Percentiles rank a stretch among this genome's conserved stretches.
phyloP scores from a whole-genome alignment of 2,797 vertebrate species.

The Coregonus sp. region DNA sequence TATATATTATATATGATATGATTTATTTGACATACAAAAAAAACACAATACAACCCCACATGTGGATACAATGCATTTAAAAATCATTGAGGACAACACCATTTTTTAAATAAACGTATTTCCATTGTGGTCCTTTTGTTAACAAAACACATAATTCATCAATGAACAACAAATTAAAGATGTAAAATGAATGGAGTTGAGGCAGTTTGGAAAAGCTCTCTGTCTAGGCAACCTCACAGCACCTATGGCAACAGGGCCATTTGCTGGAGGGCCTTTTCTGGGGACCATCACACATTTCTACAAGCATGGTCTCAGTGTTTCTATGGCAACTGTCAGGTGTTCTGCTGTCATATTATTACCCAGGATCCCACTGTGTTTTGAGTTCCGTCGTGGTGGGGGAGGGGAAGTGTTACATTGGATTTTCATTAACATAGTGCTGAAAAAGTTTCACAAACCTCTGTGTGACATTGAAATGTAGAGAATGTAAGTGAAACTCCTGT shows the following conservation, averaged over 20 bases:
- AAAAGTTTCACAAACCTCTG: background rate
- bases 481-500: background rate
- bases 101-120: no score
- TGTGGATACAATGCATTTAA: no score
- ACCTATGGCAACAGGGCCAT: background rate
- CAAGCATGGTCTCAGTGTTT: constrained; percentile 21
- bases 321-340: constrained; percentile 36
- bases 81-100: no score
- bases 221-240: no score
- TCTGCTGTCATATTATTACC: constrained; percentile 7
- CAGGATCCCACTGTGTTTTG: constrained; percentile 7
- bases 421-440: background rate
- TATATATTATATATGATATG: no score
- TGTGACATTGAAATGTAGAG: background rate
- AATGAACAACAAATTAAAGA: no score
- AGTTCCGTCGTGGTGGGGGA: background rate
- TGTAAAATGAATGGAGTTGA: no score
- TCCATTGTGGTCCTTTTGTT: no score
- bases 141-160: no score
- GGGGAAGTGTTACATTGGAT: background rate
- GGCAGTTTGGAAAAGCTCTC: no score
- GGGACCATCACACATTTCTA: constrained; percentile 19
- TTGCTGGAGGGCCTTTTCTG: background rate
- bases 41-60: no score
- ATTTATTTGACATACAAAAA: no score